Evolutionary conservation across 1,140 invertebrate genomes (phyloP).

Genomic region (Lerema accius): DNA sequence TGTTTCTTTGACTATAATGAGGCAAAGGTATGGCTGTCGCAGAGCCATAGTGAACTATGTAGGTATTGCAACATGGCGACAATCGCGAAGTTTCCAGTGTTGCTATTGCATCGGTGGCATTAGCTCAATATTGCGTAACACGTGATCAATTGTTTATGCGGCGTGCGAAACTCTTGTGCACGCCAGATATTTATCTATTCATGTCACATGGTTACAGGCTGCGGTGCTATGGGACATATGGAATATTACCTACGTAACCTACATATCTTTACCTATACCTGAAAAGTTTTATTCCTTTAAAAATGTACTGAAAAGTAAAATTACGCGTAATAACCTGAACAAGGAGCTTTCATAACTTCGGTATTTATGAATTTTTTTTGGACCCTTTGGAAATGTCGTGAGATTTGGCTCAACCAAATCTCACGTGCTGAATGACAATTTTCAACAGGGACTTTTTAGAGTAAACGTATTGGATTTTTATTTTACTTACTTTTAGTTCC

Average conservation of each 20-base stretch:
- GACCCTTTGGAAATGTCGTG: no score
- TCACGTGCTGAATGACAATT: no score
- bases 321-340: no score
- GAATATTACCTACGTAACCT: neutral
- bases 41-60: neutral
- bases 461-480: no score
- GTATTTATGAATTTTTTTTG: no score
- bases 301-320: no score
- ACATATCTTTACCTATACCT: no score
- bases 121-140: constrained; percentile 16
- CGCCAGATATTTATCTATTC: constrained; percentile 22
- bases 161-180: constrained; percentile 18
- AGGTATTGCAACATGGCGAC: constrained; percentile 8
- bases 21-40: neutral
- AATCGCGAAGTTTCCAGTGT: neutral
- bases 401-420: no score
- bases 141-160: constrained; percentile 28
- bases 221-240: neutral
- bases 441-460: no score
- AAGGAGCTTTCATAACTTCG: no score
- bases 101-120: constrained; percentile 8
- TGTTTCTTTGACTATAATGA: neutral
- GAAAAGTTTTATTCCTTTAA: no score
- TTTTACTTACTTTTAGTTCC: no score
- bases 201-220: constrained; percentile 12